These are phyloP conservation scores for Isichthys henryi DNA, from an alignment of 2,113 vertebrate genomes.

Conservation along the genomic window DNA sequence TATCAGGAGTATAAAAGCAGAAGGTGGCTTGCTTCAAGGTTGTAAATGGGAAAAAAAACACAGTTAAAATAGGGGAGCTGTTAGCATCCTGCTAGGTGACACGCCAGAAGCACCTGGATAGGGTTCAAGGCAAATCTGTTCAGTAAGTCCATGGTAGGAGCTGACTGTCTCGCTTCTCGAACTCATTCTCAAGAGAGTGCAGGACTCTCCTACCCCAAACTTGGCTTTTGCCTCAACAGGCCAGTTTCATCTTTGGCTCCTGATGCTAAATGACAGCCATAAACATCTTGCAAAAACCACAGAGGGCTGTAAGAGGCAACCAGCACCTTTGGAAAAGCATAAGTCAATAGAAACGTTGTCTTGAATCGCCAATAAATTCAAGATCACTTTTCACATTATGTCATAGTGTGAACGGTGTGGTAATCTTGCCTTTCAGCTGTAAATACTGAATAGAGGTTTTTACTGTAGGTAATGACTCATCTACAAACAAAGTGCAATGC, in stretches of 20 bases:
- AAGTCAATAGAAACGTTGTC: not conserved
- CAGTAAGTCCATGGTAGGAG: not conserved
- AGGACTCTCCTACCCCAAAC: not conserved
- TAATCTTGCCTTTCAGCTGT: conserved; percentile 25
- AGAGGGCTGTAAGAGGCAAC: not conserved
- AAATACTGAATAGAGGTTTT: conserved; percentile 27
- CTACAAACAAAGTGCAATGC: conserved; percentile 31
- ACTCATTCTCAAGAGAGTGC: not conserved
- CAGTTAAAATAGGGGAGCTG: not conserved
- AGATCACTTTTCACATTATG: conserved; percentile 1
- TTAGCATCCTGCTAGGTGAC: not conserved
- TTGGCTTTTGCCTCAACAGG: not conserved
- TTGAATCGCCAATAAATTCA: not conserved
- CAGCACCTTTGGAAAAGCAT: not conserved
- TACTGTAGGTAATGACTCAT: conserved; percentile 37
- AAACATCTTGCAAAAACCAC: not conserved
- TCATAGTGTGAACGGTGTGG: conserved; percentile 11
- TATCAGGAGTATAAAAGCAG: not conserved
- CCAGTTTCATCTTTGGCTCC: not conserved
- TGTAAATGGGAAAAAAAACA: not conserved
- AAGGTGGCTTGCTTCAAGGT: not conserved
- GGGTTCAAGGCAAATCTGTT: not conserved
- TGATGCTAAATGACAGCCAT: not conserved
- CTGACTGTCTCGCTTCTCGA: not conserved
- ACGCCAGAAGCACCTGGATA: not conserved